Evolutionary conservation across 2,888 invertebrate species (phyloP).

Genomic region (Temnothorax unifasciatus): DNA sequence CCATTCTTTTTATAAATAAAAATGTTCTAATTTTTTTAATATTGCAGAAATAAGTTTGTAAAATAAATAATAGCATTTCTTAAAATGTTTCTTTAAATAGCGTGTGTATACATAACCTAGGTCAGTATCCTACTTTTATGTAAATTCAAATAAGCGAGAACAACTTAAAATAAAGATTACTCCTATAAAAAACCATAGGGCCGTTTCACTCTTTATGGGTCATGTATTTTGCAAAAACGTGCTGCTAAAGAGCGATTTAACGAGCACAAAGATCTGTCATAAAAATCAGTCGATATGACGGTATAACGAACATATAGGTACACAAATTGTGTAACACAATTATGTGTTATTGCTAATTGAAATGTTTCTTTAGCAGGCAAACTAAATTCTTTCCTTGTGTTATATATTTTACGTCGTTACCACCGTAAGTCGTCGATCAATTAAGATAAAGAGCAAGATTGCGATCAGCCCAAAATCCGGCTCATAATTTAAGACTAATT

Average conservation of each 20-base stretch:
- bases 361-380: slow-evolving; percentile 13
- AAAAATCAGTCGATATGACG: slow-evolving; percentile 29
- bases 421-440: neutral
- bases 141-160: slow-evolving; percentile 23
- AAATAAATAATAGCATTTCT: neutral
- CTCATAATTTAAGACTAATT: neutral
- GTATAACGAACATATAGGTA: neutral
- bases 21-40: neutral
- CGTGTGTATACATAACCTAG: neutral
- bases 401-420: neutral
- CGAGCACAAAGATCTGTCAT: slow-evolving; percentile 5
- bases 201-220: neutral
- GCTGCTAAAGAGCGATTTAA: slow-evolving; percentile 12
- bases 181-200: slow-evolving; percentile 25
- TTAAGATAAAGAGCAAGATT: neutral
- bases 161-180: neutral
- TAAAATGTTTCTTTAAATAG: slow-evolving; percentile 7
- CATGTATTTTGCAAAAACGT: neutral
- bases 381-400: neutral
- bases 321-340: neutral
- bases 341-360: slow-evolving; percentile 18
- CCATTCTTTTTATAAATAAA: neutral
- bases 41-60: neutral
- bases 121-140: neutral
- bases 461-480: neutral